Conservation (phyloP, 2,888 invertebrate species). For the Rotaria magnacalcarata region DNA sequence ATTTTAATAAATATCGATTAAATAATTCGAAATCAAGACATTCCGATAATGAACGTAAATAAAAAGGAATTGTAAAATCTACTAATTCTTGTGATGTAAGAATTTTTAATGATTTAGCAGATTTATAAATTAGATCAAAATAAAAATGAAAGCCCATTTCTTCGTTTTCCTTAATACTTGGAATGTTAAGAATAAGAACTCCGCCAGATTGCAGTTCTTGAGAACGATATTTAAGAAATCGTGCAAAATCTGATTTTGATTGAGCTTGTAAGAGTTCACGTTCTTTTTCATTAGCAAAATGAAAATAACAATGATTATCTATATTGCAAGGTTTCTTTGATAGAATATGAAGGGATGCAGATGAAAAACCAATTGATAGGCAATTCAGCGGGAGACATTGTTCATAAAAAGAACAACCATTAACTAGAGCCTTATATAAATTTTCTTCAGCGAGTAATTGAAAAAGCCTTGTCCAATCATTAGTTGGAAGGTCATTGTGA, state of each 20-base stretch:
- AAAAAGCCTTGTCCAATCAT: background rate
- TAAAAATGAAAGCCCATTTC: background rate
- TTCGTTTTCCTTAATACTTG: background rate
- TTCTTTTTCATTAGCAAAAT: background rate
- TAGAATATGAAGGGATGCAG: background rate
- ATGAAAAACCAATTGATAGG: background rate
- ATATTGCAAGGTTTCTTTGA: slow-evolving; percentile 3
- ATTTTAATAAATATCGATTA: background rate
- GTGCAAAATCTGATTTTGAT: background rate
- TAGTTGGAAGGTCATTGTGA: slow-evolving; percentile 8
- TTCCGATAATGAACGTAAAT: slow-evolving; percentile 8
- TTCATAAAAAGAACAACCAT: background rate
- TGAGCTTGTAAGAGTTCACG: background rate
- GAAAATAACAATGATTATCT: background rate
- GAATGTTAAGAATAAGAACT: background rate
- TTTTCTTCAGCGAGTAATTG: background rate
- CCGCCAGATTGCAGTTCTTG: background rate
- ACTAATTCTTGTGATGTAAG: background rate
- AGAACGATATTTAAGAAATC: background rate
- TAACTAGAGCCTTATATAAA: background rate
- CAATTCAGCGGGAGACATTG: background rate
- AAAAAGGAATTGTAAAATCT: background rate
- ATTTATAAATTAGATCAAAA: background rate
- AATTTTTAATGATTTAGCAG: background rate
- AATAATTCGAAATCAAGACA: slow-evolving; percentile 1